These are phyloP conservation scores for Drosophila insularis DNA, from an alignment of 1,140 invertebrate species.

Conservation along the genomic window DNA sequence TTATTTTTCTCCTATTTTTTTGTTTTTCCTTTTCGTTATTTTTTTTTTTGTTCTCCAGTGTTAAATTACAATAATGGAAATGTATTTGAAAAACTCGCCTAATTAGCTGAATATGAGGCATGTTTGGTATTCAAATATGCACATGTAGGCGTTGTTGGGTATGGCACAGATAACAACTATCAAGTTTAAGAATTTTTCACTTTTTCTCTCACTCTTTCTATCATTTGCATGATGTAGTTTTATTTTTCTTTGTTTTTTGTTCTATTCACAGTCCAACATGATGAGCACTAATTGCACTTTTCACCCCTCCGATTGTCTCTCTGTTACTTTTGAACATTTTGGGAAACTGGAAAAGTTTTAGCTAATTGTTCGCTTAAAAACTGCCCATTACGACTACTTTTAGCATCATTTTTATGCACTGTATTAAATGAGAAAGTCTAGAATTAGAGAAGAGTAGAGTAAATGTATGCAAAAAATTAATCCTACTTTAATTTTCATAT, in stretches of 20 bases:
- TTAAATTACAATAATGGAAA: conserved; percentile 81
- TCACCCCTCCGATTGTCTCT: not conserved
- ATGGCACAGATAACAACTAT: conserved; percentile 47
- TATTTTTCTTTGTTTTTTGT: not conserved
- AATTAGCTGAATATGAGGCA: conserved; percentile 80
- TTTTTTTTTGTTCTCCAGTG: conserved; percentile 28
- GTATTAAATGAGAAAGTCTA: too few species aligned
- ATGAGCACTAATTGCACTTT: conserved; percentile 3
- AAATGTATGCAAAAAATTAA: too few species aligned
- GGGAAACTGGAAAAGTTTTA: not conserved
- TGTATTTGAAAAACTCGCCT: conserved; percentile 78
- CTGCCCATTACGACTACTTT: not conserved
- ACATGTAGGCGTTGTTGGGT: conserved; percentile 47
- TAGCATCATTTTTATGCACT: not conserved
- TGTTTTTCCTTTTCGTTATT: not conserved
- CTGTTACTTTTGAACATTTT: not conserved
- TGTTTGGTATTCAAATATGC: conserved; percentile 77
- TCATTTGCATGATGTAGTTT: not conserved
- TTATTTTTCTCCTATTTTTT: not conserved
- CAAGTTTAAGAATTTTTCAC: not conserved
- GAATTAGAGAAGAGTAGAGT: too few species aligned
- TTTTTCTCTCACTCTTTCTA: not conserved
- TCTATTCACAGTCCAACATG: not conserved
- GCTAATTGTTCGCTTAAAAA: conserved; percentile 18
- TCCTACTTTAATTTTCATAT: too few species aligned